A percentile compares a stretch with the other conserved stretches of the same genome.
Conservation (phyloP, 2,888 invertebrate species). For the Drosophila ochracea region DNA sequence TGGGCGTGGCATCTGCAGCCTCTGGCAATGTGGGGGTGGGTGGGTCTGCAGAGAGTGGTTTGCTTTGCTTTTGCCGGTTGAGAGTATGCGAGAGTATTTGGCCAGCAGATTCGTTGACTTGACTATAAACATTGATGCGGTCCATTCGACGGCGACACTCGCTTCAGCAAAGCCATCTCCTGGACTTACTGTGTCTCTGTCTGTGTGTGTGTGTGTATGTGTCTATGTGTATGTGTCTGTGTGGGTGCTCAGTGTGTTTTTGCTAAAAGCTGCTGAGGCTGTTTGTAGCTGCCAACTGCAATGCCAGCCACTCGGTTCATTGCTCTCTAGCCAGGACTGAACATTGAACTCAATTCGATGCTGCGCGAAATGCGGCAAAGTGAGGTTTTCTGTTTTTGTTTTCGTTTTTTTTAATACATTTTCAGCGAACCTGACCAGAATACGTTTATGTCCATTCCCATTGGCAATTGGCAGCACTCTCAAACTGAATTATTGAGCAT, state of each 20-base stretch:
- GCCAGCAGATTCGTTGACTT: slow-evolving; percentile 47
- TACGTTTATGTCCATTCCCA: not conserved
- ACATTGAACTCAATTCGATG: slow-evolving; percentile 59
- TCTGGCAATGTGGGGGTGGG: not conserved
- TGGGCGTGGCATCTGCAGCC: slow-evolving; percentile 32
- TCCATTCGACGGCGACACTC: slow-evolving; percentile 48
- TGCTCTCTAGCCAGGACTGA: slow-evolving; percentile 53
- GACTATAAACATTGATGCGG: slow-evolving; percentile 62
- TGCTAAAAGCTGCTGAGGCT: slow-evolving; percentile 10
- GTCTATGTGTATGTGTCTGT: slow-evolving; percentile 6
- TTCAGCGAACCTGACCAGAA: slow-evolving; percentile 25
- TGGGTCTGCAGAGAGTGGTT: not conserved
- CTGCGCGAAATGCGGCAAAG: slow-evolving; percentile 51
- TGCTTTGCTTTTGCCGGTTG: slow-evolving; percentile 23
- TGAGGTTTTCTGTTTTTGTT: slow-evolving; percentile 11
- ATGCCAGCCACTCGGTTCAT: slow-evolving; percentile 48
- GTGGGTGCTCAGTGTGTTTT: slow-evolving; percentile 20
- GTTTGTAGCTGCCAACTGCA: slow-evolving; percentile 26
- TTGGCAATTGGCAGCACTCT: slow-evolving; percentile 12
- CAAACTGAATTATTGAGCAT: slow-evolving; percentile 44
- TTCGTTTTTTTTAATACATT: not conserved
- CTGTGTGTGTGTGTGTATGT: not conserved
- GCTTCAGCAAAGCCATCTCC: slow-evolving; percentile 27
- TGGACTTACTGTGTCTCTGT: not conserved
- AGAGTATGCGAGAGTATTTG: slow-evolving; percentile 28